Evolutionary conservation across 1,140 invertebrate species (phyloP), one percentile per base, ranked within the genome.

Genomic region (Heterodera carotae): DNA sequence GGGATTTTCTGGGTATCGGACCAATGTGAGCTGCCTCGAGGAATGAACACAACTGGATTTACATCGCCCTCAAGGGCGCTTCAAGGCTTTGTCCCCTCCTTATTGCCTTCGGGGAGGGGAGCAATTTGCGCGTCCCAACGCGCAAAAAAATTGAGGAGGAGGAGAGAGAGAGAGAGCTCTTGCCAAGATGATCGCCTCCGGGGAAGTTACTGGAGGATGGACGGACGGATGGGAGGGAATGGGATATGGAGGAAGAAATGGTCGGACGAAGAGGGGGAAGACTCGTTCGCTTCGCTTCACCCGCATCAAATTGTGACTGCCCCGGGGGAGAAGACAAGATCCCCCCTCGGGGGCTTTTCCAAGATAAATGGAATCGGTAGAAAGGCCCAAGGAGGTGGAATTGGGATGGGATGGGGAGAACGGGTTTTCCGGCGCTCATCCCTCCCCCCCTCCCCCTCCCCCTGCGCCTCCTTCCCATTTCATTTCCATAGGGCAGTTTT

Each of bases 331-430:
- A 53, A 43, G 48, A 22, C 48, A 53, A 53, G 48, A 53, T 53
- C 48, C 48, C 48, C 18, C 48, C 48, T 22, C 18, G 15, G 48
- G 48, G 48, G 48, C 48, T 53, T 53, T 53, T 53, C 48, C 48
- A 53, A 53, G 48, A 53, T 53, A 18, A 53, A 53, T 53, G 48
- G 48, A 53, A 53, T 53, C 48, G 48, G 48, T 53, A 53, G 48
- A 18, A 53, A 53, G 48, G 48, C 48, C 48, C 48, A 53, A 53
- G 48, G 48, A 53, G 48, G 48, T 53, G 48, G 15, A 53, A 53
- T 53, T 53, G 48, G 48, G 48, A 18, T 15, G 48, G 48, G 18
- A 18, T 15, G 48, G 4, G 48, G 22, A 53, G 48, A 53, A 53
- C 48, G 48, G 48, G 48, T 53, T 53, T 53, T 53, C 48, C 48